Base-by-base conservation (phyloP, 1,140 invertebrate species). In the Colletes latitarsis region DNA sequence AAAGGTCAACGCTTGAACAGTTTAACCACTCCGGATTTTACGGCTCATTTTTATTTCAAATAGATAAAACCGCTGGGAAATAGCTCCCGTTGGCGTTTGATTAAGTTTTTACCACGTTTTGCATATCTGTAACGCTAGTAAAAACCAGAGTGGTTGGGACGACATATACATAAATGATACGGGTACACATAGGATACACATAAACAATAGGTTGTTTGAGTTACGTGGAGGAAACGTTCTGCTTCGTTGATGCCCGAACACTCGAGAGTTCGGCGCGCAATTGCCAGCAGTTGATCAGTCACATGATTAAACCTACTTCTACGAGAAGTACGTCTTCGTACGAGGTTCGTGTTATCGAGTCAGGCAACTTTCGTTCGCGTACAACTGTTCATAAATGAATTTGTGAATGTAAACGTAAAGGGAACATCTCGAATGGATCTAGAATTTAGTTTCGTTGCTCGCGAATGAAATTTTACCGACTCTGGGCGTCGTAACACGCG, bases 241-340 rank as follows among this genome's bases (percentile, higher is more conserved):
- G 39, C 60, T 53, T 72, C 41, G 68, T 72, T 41, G 64, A 77
- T 69, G 66, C 43, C 30, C 75, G 66, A 77, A 70, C 14, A n/a
- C n/a, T 19, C 15, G 9, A 30, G 30, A 62, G 63, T 63, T 78
- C 68, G 70, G 52, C 52, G 58, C 10, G 21, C 39, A 39, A 41
- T 43, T 71, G 5, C 73, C 77, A 55, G 41, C 69, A 17, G 21
- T 63, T 73, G 60, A 73, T 79, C 77, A 79, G 77, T 79, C 77
- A 79, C 77, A 79, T 43, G 60, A 71, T 79, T 79, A 73, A 73
- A 79, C 77, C 41, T 79, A 79, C 15, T 52, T 15, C 77, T 79
- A 73, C 55, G 14, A 71, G 52, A 79, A 49, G 49, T 73, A 55
- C 55, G 39, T 55, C 6, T 64, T 21, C 43, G 14, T 9, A 70